phyloP scores from a whole-genome alignment of 2,113 vertebrate species.

The Albula goreensis region DNA sequence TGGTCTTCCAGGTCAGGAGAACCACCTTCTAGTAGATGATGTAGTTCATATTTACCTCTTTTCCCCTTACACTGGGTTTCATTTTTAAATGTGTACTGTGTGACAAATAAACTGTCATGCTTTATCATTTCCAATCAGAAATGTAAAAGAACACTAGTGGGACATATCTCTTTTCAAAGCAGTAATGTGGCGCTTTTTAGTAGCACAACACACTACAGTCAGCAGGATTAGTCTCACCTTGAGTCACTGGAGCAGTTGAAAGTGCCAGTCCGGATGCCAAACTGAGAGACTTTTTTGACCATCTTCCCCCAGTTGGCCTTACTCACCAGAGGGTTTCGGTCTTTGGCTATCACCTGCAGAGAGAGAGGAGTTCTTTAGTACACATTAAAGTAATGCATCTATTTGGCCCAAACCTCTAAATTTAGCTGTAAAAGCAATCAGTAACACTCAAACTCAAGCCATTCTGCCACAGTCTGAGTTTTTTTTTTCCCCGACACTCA shows the following conservation, averaged over 20 bases:
- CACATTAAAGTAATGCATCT: background rate
- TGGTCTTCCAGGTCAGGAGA: too few relatives aligned
- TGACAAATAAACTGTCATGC: background rate
- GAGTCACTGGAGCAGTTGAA: conserved; percentile 96
- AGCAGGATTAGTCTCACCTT: conserved; percentile 70
- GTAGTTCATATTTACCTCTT: too few relatives aligned
- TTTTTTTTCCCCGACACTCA: background rate
- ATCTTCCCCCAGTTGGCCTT: conserved; percentile 92
- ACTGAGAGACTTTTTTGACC: conserved; percentile 95
- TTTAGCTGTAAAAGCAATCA: too few relatives aligned
- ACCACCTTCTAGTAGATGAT: too few relatives aligned
- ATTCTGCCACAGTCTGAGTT: background rate
- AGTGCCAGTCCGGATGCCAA: conserved; percentile 93
- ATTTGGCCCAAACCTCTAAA: background rate
- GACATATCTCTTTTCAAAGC: background rate
- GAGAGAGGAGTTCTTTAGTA: conserved; percentile 29
- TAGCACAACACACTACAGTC: background rate
- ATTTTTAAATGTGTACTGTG: too few relatives aligned
- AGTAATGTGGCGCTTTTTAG: background rate
- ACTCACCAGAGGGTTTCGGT: conserved; percentile 85
- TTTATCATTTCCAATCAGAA: background rate
- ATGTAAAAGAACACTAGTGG: background rate
- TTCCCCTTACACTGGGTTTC: too few relatives aligned
- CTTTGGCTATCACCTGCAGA: conserved; percentile 86
- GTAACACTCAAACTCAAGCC: background rate